Percentiles rank a stretch among this genome's conserved stretches.
Conservation (phyloP, 2,888 invertebrate species). For the Prostheceraeus crozeri region DNA sequence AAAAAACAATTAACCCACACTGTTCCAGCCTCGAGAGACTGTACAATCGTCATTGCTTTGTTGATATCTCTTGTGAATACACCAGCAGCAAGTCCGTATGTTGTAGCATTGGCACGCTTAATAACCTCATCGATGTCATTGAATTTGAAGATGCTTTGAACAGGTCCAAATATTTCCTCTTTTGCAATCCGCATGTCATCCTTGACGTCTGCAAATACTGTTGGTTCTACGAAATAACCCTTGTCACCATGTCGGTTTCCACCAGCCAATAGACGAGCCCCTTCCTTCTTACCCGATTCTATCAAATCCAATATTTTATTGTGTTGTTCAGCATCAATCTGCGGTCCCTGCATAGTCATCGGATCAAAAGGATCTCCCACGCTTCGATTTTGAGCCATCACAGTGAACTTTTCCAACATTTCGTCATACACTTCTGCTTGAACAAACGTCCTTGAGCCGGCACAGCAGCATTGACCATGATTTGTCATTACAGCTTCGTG, state of each 20-base stretch:
- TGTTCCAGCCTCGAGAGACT: constrained; percentile 70
- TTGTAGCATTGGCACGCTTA: constrained; percentile 74
- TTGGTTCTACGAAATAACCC: constrained; percentile 69
- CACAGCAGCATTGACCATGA: constrained; percentile 70
- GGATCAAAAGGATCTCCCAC: constrained; percentile 74
- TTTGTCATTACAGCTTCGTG: constrained; percentile 56
- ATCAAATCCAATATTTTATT: constrained; percentile 73
- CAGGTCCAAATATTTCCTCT: constrained; percentile 61
- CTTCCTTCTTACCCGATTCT: constrained; percentile 71
- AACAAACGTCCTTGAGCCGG: constrained; percentile 79
- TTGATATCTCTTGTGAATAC: constrained; percentile 84
- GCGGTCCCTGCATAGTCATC: constrained; percentile 68
- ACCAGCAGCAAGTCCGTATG: constrained; percentile 86
- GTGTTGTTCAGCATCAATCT: constrained; percentile 74
- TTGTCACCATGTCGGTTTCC: constrained; percentile 64
- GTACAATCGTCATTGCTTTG: constrained; percentile 66
- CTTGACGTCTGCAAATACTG: constrained; percentile 59
- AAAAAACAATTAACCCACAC: constrained; percentile 93
- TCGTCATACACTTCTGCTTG: constrained; percentile 77
- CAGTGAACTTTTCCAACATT: constrained; percentile 69
- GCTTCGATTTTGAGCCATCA: constrained; percentile 65
- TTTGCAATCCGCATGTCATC: constrained; percentile 77
- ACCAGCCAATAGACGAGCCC: constrained; percentile 74
- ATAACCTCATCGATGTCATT: constrained; percentile 62
- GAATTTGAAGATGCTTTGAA: constrained; percentile 59